phyloP scores from a whole-genome alignment of 2,113 vertebrate genomes.

The Nycticorax nycticorax region DNA sequence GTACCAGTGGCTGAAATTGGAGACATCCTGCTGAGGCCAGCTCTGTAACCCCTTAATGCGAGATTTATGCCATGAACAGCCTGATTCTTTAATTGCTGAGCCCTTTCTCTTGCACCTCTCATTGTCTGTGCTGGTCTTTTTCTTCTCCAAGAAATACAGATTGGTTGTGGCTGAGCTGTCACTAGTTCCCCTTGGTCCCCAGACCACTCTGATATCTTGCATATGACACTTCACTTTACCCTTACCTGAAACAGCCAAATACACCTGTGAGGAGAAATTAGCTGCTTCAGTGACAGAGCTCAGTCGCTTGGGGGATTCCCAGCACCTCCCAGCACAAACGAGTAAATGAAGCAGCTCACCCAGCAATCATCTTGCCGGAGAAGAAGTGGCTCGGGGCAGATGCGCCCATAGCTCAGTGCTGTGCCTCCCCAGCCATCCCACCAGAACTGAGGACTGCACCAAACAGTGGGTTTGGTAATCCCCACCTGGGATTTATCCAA shows the following conservation, averaged over 20 bases:
- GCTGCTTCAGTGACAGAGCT: not conserved
- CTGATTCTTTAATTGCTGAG: not conserved
- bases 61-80: not conserved
- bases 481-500: not conserved
- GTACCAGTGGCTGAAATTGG: not conserved
- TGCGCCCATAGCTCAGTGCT: not conserved
- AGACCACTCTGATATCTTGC: not conserved
- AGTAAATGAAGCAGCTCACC: not conserved
- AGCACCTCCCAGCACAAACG: not conserved
- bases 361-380: not conserved
- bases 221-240: not conserved
- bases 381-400: not conserved
- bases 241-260: not conserved
- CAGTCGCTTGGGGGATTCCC: not conserved
- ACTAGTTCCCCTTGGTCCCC: not conserved
- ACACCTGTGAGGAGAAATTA: constrained; percentile 17
- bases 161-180: not conserved
- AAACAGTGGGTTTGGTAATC: not conserved
- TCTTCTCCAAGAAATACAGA: not conserved
- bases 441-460: not conserved
- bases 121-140: not conserved
- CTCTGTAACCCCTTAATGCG: not conserved
- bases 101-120: not conserved
- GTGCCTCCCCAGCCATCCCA: not conserved
- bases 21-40: not conserved